These are phyloP conservation scores for Listronotus oregonensis DNA, from an alignment of 1,140 invertebrate species.

Conservation along the genomic window DNA sequence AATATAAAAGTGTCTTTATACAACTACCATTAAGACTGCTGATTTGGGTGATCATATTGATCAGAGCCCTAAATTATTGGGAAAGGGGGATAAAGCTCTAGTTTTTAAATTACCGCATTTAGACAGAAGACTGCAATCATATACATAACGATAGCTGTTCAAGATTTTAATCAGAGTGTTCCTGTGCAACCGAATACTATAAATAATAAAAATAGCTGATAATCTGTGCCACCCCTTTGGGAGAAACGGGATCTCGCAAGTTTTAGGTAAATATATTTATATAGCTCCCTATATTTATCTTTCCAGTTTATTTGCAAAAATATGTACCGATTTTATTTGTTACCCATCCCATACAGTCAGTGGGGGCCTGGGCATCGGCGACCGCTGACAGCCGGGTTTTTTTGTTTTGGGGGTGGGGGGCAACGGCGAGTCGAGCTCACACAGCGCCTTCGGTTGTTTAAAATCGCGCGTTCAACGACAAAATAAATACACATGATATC, in stretches of 20 bases:
- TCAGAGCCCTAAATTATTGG: constrained; percentile 42
- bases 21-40: constrained; percentile 33
- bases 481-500: no score
- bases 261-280: constrained; percentile 13
- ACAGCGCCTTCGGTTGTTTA: no score
- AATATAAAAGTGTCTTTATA: constrained; percentile 40
- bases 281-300: no score
- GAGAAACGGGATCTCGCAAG: constrained; percentile 41
- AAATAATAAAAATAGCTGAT: constrained; percentile 36
- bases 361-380: no score
- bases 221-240: constrained; percentile 44
- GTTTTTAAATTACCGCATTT: constrained; percentile 39
- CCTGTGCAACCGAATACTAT: constrained; percentile 21
- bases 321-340: no score
- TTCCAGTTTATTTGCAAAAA: no score
- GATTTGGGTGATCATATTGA: constrained; percentile 45
- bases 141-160: constrained; percentile 40
- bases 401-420: no score
- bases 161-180: constrained; percentile 42
- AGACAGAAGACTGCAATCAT: constrained; percentile 38
- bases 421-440: no score
- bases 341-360: no score
- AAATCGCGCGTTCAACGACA: no score
- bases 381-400: no score
- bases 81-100: constrained; percentile 30